These are phyloP conservation scores for Falco rusticolus DNA, from an alignment of 2,797 vertebrate genomes.

Conservation along the genomic window DNA sequence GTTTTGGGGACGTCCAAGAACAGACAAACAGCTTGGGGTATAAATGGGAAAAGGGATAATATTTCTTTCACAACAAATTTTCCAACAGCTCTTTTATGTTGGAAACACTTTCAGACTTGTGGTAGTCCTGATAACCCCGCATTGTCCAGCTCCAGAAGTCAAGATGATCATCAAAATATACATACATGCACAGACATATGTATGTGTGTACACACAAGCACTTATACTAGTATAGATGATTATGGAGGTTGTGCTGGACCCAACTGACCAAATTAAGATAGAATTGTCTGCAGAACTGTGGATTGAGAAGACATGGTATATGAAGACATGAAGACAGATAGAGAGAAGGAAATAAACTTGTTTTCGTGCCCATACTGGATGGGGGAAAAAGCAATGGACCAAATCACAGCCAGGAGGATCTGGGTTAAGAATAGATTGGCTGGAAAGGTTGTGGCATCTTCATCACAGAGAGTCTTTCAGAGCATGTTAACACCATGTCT, in stretches of 20 bases:
- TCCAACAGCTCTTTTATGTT: background rate
- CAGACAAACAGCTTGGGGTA: background rate
- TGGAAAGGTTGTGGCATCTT: background rate
- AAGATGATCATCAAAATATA: background rate
- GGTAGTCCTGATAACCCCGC: background rate
- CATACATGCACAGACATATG: too few species aligned
- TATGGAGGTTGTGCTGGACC: background rate
- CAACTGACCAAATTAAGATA: background rate
- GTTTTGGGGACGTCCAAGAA: background rate
- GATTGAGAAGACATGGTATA: background rate
- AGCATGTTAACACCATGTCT: background rate
- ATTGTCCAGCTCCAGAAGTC: background rate
- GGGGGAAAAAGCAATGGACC: background rate
- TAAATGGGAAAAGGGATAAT: background rate
- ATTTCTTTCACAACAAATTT: background rate
- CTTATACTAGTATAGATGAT: background rate
- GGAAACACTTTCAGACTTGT: background rate
- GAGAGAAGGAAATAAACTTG: background rate
- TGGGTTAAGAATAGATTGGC: background rate
- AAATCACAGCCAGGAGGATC: background rate
- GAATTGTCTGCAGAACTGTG: background rate
- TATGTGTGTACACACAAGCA: background rate
- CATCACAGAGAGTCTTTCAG: background rate
- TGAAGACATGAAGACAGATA: background rate
- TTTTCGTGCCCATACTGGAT: background rate